Base-by-base conservation (phyloP, 2,797 vertebrate species). In the Schizopygopsis pylzovi region DNA sequence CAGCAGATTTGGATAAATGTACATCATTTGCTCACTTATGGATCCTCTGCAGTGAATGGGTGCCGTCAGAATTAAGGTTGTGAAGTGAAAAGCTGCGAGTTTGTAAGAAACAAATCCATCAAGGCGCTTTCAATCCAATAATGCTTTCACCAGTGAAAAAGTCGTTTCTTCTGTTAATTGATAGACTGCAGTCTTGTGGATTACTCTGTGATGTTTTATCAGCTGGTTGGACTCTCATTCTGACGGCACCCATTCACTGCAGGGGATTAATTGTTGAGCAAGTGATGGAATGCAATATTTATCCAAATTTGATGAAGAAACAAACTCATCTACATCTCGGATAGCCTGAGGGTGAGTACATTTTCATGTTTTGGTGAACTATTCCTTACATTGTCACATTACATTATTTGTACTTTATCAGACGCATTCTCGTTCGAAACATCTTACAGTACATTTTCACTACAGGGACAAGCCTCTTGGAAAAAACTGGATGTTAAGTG, bases 371-470 rank as follows among this genome's bases (percentile, higher is more conserved):
- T 33, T 67, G 63, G 15, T 65, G 63, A 67, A 37, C 1, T 18
- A 33, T 15, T 67, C 28, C 13, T 65, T 33, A 3, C 63, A 22
- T 67, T 52, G 28, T n/a, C 28, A 2, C 72, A 67, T 41, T 54
- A 41, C 22, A 84, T 67, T 77, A 59, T 45, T 72, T 7, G 10
- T 13, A 41, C 12, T 83, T 75, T 39, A 76, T 15, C 13, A 76
- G 43, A 83, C 11, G 3, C 33, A 65, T 77, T 67, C 28, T 8
- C 37, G 28, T 65, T 49, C 8, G 11, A 67, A 52, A 61, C 28
- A 25, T 76, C 59, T 75, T 25, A n/a, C 33, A 18, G 9, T 33
- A 49, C 16, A 33, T 52, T 70, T 81, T 65, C 49, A 68, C 61
- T 20, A 77, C 25, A 33, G 22, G n/a, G 43, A 68, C 47, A 8